Base-by-base conservation (phyloP, 2,797 vertebrate genomes). In the Bovichtus variegatus region DNA sequence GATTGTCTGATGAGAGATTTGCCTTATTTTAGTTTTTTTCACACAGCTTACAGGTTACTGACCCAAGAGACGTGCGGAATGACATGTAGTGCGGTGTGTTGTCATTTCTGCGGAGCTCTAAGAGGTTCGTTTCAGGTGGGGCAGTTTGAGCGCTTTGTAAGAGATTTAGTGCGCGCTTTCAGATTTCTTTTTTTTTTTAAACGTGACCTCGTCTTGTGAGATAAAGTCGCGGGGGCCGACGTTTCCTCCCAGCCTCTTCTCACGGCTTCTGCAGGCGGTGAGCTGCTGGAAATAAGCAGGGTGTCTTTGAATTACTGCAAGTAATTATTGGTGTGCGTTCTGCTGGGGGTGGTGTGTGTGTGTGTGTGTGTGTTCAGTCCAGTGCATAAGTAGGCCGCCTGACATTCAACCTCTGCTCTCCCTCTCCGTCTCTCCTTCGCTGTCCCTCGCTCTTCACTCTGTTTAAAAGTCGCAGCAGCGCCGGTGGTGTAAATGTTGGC, bases 291-390 rank as follows among this genome's bases (percentile, higher is more conserved):
- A 84, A 74, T 62, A 44, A 81, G 80, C 49, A 87, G 76, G 34
- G 44, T 76, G 74, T 73, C 82, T 88, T 76, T 87, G 82, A 90
- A 83, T 89, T 79, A 88, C 90, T 81, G 74, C 64, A 19, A 81
- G 72, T 85, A 87, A 86, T 91, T 89, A 89, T 83, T 85, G 71
- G 57, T 83, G 84, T 88, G 88, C 70, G 86, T 87, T 84, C 75
- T 74, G 68, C 73, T 82, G 75, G 75, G 78, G 79, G 79, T 81
- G 86, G 74, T 81, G 57, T 34, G 23, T 63, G 44, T 66, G 13
- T 63, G 44, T 66, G 13, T 54, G 9, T 61, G 21, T 72, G 41
- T 80, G 55, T 64, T 72, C 70, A 72, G 80, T 84, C 70, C 69
- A 70, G 70, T 83, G 74, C 69, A 54, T 62, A 81, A 50, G 59